These are phyloP conservation scores for Bryconaethiops microstoma DNA, from an alignment of 2,797 vertebrate genomes.

Conservation along the genomic window DNA sequence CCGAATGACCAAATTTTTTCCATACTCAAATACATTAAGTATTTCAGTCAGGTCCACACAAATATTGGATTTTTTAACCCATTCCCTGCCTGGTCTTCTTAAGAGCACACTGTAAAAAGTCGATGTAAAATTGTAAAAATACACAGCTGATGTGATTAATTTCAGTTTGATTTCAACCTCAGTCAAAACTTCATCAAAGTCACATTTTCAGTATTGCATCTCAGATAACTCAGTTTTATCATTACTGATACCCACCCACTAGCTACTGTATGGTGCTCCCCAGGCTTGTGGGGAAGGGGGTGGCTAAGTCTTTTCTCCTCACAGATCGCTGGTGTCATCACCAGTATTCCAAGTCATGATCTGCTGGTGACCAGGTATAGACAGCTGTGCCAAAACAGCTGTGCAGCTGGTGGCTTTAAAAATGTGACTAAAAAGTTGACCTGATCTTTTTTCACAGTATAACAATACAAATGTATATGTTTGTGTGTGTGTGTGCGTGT, in stretches of 20 bases:
- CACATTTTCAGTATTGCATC: no score
- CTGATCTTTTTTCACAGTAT: background rate
- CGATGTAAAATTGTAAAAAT: background rate
- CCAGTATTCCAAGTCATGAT: background rate
- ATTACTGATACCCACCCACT: background rate
- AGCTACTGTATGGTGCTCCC: background rate
- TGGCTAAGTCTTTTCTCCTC: background rate
- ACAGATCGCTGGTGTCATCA: background rate
- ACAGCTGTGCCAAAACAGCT: background rate
- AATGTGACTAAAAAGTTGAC: background rate
- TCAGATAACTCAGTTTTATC: no score
- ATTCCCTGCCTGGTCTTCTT: background rate
- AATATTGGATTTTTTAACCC: no score
- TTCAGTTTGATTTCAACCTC: no score
- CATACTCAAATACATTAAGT: no score
- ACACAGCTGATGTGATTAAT: background rate
- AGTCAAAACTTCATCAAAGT: no score
- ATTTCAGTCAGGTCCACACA: no score
- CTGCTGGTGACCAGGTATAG: background rate
- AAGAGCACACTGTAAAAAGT: background rate
- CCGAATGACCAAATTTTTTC: no score
- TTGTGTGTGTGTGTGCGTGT: conserved; percentile 1
- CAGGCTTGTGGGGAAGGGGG: background rate
- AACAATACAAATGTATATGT: background rate
- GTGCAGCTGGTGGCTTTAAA: background rate